Percentiles rank a stretch among this genome's conserved stretches.
These are phyloP conservation scores for Tychaedon coryphoeus DNA, from an alignment of 2,113 vertebrate species.

Conservation along the genomic window DNA sequence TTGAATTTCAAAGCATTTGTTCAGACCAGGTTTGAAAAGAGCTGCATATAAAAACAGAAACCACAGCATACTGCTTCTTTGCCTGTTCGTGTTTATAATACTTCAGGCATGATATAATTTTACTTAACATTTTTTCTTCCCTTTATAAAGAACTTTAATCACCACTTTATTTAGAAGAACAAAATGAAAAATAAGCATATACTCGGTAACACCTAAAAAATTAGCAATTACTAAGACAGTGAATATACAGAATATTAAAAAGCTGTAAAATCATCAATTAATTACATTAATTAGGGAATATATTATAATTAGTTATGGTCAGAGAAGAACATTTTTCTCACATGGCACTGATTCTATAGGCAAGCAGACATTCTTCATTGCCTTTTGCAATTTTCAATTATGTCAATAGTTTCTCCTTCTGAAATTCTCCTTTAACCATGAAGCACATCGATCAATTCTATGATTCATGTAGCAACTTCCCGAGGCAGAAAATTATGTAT, in stretches of 20 bases:
- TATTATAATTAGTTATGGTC: not conserved
- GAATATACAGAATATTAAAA: not conserved
- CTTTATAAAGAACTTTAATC: not conserved
- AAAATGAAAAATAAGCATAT: not conserved
- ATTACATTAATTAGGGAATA: not conserved
- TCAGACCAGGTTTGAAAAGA: not conserved
- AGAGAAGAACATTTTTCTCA: conserved; percentile 10
- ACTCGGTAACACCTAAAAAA: not conserved
- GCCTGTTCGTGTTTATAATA: not conserved
- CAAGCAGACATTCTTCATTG: conserved; percentile 24
- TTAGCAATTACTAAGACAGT: not conserved
- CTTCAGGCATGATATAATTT: not conserved
- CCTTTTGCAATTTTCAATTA: conserved; percentile 37
- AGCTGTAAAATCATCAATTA: not conserved
- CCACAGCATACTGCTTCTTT: not conserved
- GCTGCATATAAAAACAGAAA: not conserved
- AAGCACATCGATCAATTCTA: conserved; percentile 51
- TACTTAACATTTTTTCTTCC: not conserved
- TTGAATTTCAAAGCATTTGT: not conserved
- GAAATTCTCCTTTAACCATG: conserved; percentile 14
- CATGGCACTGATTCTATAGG: conserved; percentile 6
- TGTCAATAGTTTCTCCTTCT: conserved; percentile 31
- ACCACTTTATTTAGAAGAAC: not conserved
- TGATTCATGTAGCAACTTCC: conserved; percentile 5
- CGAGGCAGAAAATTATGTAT: conserved; percentile 46